These are phyloP conservation scores for Sisor rabdophorus DNA, from an alignment of 2,113 vertebrate genomes.

Conservation along the genomic window DNA sequence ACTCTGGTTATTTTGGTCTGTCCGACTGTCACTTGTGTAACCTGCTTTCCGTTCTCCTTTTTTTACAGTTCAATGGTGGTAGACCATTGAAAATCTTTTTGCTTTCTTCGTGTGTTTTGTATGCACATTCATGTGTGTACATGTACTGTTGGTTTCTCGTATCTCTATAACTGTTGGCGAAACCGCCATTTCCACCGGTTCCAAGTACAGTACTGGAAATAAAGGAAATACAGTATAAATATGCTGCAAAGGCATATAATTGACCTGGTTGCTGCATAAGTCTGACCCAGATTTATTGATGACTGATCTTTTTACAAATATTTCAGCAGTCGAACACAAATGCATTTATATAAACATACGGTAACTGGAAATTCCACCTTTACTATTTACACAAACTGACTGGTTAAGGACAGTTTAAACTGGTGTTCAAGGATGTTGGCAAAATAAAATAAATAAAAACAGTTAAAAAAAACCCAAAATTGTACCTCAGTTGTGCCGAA, in stretches of 20 bases:
- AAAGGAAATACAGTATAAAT: neutral
- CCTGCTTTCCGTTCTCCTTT: slow-evolving; percentile 39
- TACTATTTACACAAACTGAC: neutral
- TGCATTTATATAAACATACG: neutral
- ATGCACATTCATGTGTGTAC: neutral
- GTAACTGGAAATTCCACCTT: neutral
- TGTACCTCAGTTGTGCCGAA: neutral
- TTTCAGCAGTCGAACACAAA: neutral
- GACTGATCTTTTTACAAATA: slow-evolving; percentile 2
- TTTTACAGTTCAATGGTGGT: slow-evolving; percentile 22
- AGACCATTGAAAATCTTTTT: slow-evolving; percentile 23
- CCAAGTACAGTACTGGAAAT: slow-evolving; percentile 5
- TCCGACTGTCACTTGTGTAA: slow-evolving; percentile 27
- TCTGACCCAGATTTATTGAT: slow-evolving; percentile 21
- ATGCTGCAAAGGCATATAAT: slow-evolving; percentile 9
- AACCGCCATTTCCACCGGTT: neutral
- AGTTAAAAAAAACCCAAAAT: no score
- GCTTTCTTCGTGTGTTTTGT: slow-evolving; percentile 48
- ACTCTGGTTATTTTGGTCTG: neutral
- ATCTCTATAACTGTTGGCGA: neutral
- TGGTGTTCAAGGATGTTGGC: no score
- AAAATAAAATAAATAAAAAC: no score
- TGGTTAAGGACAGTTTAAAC: no score
- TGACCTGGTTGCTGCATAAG: slow-evolving; percentile 34
- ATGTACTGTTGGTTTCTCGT: slow-evolving; percentile 11